Evolutionary conservation across 2,888 invertebrate genomes (phyloP), one percentile per base, ranked within the genome.

Genomic region (Leptura quadrifasciata): DNA sequence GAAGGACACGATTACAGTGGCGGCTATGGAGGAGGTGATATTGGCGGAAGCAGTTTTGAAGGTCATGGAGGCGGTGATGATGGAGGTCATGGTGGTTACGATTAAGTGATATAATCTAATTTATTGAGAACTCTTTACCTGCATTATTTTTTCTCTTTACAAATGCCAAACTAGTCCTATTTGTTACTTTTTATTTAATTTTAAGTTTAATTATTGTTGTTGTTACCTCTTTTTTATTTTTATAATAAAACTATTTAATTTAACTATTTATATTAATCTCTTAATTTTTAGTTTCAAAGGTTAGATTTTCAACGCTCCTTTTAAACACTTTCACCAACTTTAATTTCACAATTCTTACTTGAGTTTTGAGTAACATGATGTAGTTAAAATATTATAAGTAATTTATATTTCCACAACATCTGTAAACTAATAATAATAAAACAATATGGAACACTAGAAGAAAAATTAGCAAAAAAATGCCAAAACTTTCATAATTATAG

Each of bases 101-200:
- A 77, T 47, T 80, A 61, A 70, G 63, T 52, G 35, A 5, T 52
- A 52, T 27, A 21, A 68, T 31, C 18, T 68, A n/a, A 18, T 24
- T 39, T 35, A n/a, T 39, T 27, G 55, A 58, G 60, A 55, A 21
- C 54, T 65, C 18, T 68, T 57, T 58, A 58, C 65, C 73, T 65
- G 12, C 54, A 52, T 72, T 76, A 10, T 60, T 65, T 72, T 52
- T 61, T 27, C 27, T 39, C 61, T 17, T 57, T 76, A 78, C 76
- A 76, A 77, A 77, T 77, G 77, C 74, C 79, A 76, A 74, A 77
- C 79, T 79, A 79, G 79, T 79, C 79, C 67, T 72, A 64, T 76
- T 72, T 72, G 74, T 77, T 74, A 74, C 55, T 74, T 47, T 57
- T 71, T 71, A 71, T 71, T 71, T 71, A 71, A 71, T 71, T 57